Percentiles rank a stretch among this genome's conserved stretches.
Evolutionary conservation across 2,113 vertebrate species (phyloP).

Genomic region (Toxotes jaculatrix): DNA sequence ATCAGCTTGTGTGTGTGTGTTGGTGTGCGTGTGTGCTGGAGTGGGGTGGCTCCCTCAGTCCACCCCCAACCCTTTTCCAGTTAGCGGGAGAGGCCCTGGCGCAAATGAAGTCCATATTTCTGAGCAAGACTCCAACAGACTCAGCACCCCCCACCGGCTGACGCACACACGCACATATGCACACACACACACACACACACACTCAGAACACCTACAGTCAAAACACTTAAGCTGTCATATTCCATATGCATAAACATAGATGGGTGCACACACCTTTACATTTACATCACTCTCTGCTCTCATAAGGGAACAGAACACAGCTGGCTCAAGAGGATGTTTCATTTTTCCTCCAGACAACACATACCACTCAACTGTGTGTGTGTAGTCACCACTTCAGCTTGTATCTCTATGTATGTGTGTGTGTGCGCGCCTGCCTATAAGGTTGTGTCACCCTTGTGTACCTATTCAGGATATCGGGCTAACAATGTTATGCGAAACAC

Average conservation of each 20-base stretch:
- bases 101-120: conserved; percentile 79
- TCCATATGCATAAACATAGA: conserved; percentile 39
- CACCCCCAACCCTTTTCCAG: conserved; percentile 60
- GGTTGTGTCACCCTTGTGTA: conserved; percentile 61
- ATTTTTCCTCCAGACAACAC: conserved; percentile 36
- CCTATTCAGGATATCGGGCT: conserved; percentile 71
- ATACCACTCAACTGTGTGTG: conserved; percentile 36
- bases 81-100: conserved; percentile 60
- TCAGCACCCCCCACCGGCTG: conserved; percentile 42
- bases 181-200: conserved; percentile 19
- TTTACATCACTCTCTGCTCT: conserved; percentile 37
- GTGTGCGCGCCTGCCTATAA: neutral
- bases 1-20: conserved; percentile 9
- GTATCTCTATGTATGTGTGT: neutral
- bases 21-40: neutral
- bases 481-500: conserved; percentile 75
- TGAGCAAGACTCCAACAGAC: conserved; percentile 44
- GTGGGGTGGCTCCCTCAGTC: conserved; percentile 20
- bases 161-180: conserved; percentile 30
- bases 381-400: conserved; percentile 1
- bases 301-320: conserved; percentile 43
- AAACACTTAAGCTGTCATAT: conserved; percentile 60
- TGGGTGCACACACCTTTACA: conserved; percentile 21
- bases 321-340: conserved; percentile 58
- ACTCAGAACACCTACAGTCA: conserved; percentile 30